phyloP scores from a whole-genome alignment of 53 echinoderm and acorn worm species.

The Echinometra lucunter region DNA sequence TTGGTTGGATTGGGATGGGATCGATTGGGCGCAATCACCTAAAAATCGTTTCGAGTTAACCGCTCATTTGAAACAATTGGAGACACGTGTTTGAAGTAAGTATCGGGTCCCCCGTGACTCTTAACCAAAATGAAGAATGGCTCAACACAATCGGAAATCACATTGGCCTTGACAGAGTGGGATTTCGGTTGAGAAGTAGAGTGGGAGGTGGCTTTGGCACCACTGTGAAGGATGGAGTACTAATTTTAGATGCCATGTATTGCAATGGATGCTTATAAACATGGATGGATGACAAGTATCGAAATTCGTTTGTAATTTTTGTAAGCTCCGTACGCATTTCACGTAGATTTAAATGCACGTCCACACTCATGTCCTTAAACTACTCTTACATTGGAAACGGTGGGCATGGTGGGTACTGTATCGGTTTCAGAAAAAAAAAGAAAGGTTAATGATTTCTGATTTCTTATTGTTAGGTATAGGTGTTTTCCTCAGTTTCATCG shows the following conservation, averaged over 20 bases:
- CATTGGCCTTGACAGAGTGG: conserved; percentile 5
- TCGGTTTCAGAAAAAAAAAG: too few species aligned
- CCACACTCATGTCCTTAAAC: neutral
- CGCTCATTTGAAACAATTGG: conserved; percentile 31
- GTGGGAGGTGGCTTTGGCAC: neutral
- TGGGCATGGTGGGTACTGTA: too few species aligned
- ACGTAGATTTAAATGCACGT: neutral
- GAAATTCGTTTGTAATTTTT: neutral
- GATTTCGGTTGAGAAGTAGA: neutral
- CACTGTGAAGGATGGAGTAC: neutral
- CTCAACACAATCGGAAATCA: conserved; percentile 47
- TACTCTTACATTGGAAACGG: neutral
- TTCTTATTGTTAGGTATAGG: too few species aligned
- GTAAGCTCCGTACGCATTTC: neutral
- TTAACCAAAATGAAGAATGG: conserved; percentile 11
- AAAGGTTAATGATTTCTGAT: too few species aligned
- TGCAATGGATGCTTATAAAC: neutral
- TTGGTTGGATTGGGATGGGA: neutral
- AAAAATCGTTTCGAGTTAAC: conserved; percentile 43
- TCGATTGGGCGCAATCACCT: conserved; percentile 23
- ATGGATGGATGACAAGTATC: neutral
- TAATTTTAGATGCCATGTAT: neutral
- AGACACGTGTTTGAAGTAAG: conserved; percentile 10
- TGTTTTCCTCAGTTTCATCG: too few species aligned
- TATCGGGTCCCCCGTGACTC: neutral